Evolutionary conservation across 92 coral and sea anemone species (phyloP).

Genomic region (Siderastrea siderea): DNA sequence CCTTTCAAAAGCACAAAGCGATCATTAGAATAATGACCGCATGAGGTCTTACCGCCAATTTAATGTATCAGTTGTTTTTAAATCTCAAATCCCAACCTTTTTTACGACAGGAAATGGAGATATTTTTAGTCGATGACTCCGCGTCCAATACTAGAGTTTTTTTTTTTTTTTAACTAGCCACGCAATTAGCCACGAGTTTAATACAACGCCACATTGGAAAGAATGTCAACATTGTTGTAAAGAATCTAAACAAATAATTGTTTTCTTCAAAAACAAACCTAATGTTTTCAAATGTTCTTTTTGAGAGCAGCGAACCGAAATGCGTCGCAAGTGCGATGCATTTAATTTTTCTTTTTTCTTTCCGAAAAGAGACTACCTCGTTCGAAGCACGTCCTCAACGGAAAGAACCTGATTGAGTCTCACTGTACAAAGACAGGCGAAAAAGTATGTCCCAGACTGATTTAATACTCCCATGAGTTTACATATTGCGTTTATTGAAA

Average conservation of each 20-base stretch:
- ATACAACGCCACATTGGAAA: not conserved
- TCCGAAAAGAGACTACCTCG: not conserved
- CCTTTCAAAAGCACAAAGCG: not conserved
- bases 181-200: slow-evolving; percentile 16
- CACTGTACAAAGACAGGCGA: not conserved
- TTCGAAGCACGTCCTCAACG: not conserved
- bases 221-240: not conserved
- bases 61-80: not conserved
- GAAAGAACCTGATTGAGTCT: not conserved
- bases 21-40: not conserved
- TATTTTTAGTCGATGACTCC: not conserved
- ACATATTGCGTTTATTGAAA: too few species aligned
- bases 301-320: not conserved
- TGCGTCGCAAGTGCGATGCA: not conserved
- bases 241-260: slow-evolving; percentile 33
- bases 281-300: slow-evolving; percentile 17
- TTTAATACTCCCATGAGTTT: not conserved
- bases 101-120: slow-evolving; percentile 21
- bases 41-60: not conserved
- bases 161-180: not conserved
- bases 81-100: not conserved
- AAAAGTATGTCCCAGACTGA: too few species aligned
- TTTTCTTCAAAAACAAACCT: slow-evolving; percentile 28
- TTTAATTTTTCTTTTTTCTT: not conserved
- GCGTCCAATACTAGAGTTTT: not conserved